A percentile compares a stretch with the other conserved stretches of the same genome.
phyloP scores from a whole-genome alignment of 2,113 vertebrate species.

The Serinus canaria region DNA sequence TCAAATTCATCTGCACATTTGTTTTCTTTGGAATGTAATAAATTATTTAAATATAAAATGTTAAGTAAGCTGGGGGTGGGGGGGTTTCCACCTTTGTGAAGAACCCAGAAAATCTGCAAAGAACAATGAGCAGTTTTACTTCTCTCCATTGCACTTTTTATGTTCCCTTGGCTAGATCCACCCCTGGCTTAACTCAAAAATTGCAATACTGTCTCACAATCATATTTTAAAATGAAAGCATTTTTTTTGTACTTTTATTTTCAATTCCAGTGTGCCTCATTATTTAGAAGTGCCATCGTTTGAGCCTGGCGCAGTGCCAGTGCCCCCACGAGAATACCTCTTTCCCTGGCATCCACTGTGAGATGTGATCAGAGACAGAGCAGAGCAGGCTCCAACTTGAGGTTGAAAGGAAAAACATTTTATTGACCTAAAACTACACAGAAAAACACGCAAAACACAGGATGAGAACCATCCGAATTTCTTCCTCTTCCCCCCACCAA shows the following conservation, averaged over 20 bases:
- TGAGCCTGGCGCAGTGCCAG: too few relatives aligned
- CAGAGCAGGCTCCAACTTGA: too few relatives aligned
- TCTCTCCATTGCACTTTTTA: background rate
- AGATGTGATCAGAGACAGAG: too few relatives aligned
- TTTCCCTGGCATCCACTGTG: too few relatives aligned
- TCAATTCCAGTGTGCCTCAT: background rate
- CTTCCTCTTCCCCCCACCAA: too few relatives aligned
- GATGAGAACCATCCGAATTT: too few relatives aligned
- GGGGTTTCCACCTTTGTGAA: fast-evolving
- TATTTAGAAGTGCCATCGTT: background rate
- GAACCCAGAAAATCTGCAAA: background rate
- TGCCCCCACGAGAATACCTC: too few relatives aligned
- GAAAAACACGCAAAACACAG: too few relatives aligned
- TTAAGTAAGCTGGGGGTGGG: fast-evolving
- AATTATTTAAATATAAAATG: background rate
- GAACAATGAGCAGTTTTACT: background rate
- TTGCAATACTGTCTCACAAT: background rate
- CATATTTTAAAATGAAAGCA: background rate
- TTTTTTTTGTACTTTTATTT: background rate
- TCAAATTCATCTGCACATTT: background rate
- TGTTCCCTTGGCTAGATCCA: background rate
- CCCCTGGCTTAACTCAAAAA: background rate
- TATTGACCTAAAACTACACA: too few relatives aligned
- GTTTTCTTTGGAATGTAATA: background rate
- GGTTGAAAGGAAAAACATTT: too few relatives aligned